Base-by-base conservation (phyloP, 2,113 vertebrate species). In the Caloenas nicobarica region DNA sequence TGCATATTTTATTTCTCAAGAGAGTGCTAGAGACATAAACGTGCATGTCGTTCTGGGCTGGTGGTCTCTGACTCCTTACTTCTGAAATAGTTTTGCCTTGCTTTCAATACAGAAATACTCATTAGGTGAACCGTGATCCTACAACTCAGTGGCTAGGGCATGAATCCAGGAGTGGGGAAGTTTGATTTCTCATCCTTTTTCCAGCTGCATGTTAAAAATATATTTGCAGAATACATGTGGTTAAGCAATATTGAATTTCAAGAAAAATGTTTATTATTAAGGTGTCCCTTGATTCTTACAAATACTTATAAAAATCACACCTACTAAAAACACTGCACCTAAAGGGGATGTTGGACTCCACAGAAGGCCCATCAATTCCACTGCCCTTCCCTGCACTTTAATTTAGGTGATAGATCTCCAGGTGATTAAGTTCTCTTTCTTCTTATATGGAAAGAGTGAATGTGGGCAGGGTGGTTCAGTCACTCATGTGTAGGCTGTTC, bases 61-160 rank as follows among this genome's bases (percentile, higher is more conserved):
- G 61, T 92, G 81, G 77, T 91, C 70, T 95, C 53, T 48, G 34
- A 29, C 65, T 91, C 57, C 34, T 69, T 78, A 38, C 26, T 86
- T 79, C 23, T 0, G 15, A 89, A 91, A 70, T 28, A 72, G 11
- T 68, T 91, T 76, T 1, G 8, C 57, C 36, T 91, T 82, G 29
- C 62, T 79, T 95, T 89, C 44, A 76, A 0, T 70, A 65, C 11
- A 91, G 73, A 85, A 78, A 62, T 88, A 71, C 24, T 93, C 64
- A 85, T 82, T 89, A 73, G 58, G 70, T 92, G 83, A 89, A 50
- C 81, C 78, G 38, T 92, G 89, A 92, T 79, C 40, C 38, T 81
- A 29, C 24, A 71, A 18, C 11, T 81, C 8, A 0, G 48, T 58
- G 40, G 70, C 68, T 40, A 82, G 28, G 73, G 36, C 46, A 66